A percentile compares a stretch with the other conserved stretches of the same genome.
Conservation (phyloP, 2,113 vertebrate genomes). For the Erpornis zantholeuca region DNA sequence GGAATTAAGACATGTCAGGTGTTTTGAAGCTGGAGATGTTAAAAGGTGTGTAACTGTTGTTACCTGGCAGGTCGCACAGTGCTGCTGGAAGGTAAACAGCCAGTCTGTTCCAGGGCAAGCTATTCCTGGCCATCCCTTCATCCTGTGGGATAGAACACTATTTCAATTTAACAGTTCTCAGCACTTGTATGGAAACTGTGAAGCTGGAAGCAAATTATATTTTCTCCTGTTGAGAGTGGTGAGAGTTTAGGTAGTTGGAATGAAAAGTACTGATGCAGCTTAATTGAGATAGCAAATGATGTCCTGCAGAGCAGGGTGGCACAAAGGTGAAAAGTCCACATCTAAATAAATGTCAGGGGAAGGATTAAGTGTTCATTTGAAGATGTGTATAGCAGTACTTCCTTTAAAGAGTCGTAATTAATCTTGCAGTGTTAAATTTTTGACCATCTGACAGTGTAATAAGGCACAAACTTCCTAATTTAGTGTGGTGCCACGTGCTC, state of each 20-base stretch:
- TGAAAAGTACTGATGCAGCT: background rate
- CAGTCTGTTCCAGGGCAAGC: background rate
- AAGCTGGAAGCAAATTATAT: background rate
- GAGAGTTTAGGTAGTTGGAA: background rate
- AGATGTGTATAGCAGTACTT: background rate
- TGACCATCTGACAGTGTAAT: background rate
- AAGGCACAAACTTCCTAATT: background rate
- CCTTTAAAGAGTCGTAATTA: background rate
- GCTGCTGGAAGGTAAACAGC: background rate
- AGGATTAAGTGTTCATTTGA: background rate
- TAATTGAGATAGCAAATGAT: background rate
- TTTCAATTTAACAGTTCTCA: background rate
- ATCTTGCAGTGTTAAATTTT: background rate
- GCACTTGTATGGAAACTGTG: background rate
- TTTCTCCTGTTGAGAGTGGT: background rate
- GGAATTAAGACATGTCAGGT: background rate
- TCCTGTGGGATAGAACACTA: background rate
- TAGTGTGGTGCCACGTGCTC: accelerated
- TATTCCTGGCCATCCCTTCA: background rate
- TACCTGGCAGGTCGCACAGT: background rate
- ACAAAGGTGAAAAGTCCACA: background rate
- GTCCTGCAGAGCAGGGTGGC: background rate
- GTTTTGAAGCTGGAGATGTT: background rate
- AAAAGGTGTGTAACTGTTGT: background rate
- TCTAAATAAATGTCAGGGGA: background rate